These are phyloP conservation scores for Crenuchus spilurus DNA, from an alignment of 2,797 vertebrate species.

Conservation along the genomic window DNA sequence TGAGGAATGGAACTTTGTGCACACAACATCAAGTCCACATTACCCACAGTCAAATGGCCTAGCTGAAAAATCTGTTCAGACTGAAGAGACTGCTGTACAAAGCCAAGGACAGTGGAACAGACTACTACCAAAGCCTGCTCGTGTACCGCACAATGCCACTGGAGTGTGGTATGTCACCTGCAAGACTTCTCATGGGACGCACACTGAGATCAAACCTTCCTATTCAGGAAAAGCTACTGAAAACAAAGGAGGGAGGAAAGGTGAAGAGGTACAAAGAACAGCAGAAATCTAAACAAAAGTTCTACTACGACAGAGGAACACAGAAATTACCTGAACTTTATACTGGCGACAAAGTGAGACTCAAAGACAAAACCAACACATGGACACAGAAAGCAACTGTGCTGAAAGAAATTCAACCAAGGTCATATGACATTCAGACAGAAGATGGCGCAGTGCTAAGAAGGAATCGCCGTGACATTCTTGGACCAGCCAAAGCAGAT, in stretches of 20 bases:
- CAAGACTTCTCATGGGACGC: slow-evolving; percentile 37
- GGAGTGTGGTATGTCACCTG: slow-evolving; percentile 39
- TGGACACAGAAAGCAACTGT: slow-evolving; percentile 19
- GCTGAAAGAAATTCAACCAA: slow-evolving; percentile 18
- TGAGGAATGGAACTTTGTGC: slow-evolving; percentile 24
- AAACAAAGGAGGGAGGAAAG: background rate
- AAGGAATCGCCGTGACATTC: background rate
- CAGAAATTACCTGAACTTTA: slow-evolving; percentile 11
- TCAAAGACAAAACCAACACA: slow-evolving; percentile 27
- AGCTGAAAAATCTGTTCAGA: slow-evolving; percentile 24
- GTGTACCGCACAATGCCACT: slow-evolving; percentile 37
- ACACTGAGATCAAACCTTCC: slow-evolving; percentile 30
- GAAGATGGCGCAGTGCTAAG: background rate
- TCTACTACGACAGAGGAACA: slow-evolving; percentile 35
- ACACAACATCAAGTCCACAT: slow-evolving; percentile 23
- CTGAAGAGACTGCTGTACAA: slow-evolving; percentile 20
- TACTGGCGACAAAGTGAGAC: slow-evolving; percentile 14
- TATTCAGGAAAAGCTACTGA: slow-evolving; percentile 33
- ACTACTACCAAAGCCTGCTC: slow-evolving; percentile 40
- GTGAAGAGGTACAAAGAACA: slow-evolving; percentile 28
- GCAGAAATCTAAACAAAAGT: slow-evolving; percentile 32
- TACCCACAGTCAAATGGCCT: slow-evolving; percentile 19
- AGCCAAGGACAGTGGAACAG: slow-evolving; percentile 13
- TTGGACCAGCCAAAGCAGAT: background rate
- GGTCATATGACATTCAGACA: slow-evolving; percentile 6